Evolutionary conservation across 1,140 invertebrate genomes (phyloP).

Genomic region (Hormaphis cornu): DNA sequence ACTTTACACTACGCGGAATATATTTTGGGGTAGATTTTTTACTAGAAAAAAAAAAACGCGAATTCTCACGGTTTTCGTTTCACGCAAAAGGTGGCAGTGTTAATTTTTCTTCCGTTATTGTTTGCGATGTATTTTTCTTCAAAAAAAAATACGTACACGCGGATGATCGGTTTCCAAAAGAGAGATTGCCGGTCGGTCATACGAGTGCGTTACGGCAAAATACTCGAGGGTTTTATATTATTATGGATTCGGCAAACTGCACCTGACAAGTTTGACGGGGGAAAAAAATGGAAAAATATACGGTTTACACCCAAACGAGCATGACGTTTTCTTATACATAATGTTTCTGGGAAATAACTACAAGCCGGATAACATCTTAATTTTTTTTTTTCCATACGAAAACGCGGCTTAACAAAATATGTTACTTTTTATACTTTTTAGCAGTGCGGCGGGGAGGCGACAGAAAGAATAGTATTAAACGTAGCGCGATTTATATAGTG

Average conservation of each 20-base stretch:
- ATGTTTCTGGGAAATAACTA: background rate
- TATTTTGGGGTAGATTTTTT: slow-evolving; percentile 22
- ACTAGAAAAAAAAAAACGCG: slow-evolving; percentile 11
- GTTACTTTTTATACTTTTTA: too few relatives aligned
- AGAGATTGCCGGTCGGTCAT: background rate
- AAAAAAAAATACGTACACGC: background rate
- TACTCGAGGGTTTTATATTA: background rate
- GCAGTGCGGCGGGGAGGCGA: too few relatives aligned
- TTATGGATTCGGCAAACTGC: slow-evolving; percentile 7
- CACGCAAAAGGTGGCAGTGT: slow-evolving; percentile 6
- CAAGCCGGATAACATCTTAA: slow-evolving; percentile 20
- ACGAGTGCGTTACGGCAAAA: background rate
- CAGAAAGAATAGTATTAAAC: too few relatives aligned
- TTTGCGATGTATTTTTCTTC: background rate
- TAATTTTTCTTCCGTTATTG: slow-evolving; percentile 29
- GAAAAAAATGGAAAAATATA: slow-evolving; percentile 11
- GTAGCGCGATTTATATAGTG: too few relatives aligned
- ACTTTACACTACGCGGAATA: slow-evolving; percentile 10
- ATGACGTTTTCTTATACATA: background rate
- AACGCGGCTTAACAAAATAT: too few relatives aligned
- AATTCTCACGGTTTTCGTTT: slow-evolving; percentile 25
- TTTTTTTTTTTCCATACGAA: background rate
- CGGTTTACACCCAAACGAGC: background rate
- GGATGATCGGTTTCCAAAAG: slow-evolving; percentile 24
- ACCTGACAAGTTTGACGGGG: slow-evolving; percentile 23